A percentile compares a stretch with the other conserved stretches of the same genome.
These are phyloP conservation scores for Guaruba guarouba DNA, from an alignment of 2,113 vertebrate species.

Conservation along the genomic window DNA sequence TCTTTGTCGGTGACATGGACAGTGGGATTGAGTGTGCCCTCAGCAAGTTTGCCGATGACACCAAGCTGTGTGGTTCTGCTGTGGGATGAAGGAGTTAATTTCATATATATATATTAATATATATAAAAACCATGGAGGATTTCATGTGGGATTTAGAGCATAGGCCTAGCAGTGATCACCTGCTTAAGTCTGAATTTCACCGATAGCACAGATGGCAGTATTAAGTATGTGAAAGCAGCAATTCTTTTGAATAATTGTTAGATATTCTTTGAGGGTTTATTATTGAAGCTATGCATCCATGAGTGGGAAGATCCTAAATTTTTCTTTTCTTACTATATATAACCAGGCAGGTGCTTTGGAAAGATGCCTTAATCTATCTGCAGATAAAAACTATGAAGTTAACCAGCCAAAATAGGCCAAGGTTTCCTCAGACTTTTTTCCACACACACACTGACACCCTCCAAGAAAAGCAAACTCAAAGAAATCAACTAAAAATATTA, in stretches of 20 bases:
- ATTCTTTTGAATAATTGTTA: constrained; percentile 18
- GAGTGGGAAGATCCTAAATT: not conserved
- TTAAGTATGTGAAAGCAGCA: not conserved
- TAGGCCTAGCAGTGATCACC: not conserved
- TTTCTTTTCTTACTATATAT: not conserved
- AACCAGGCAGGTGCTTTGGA: not conserved
- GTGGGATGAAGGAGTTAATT: not conserved
- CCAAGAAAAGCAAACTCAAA: not conserved
- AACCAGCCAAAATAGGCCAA: not conserved
- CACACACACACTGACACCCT: not conserved
- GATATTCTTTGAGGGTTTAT: not conserved
- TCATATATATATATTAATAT: not conserved
- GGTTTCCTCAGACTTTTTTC: not conserved
- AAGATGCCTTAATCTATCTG: not conserved
- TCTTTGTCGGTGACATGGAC: too few relatives aligned
- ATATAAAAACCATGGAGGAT: not conserved
- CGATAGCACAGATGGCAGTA: not conserved
- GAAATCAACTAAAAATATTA: not conserved
- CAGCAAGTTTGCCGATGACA: too few relatives aligned
- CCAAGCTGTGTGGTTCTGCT: not conserved
- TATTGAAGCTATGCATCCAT: not conserved
- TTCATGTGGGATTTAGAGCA: not conserved
- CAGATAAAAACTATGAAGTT: not conserved
- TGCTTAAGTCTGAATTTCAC: constrained; percentile 14
- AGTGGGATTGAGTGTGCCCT: too few relatives aligned